Evolutionary conservation across 2,888 invertebrate species (phyloP).

Genomic region (Steinernema scapterisci): DNA sequence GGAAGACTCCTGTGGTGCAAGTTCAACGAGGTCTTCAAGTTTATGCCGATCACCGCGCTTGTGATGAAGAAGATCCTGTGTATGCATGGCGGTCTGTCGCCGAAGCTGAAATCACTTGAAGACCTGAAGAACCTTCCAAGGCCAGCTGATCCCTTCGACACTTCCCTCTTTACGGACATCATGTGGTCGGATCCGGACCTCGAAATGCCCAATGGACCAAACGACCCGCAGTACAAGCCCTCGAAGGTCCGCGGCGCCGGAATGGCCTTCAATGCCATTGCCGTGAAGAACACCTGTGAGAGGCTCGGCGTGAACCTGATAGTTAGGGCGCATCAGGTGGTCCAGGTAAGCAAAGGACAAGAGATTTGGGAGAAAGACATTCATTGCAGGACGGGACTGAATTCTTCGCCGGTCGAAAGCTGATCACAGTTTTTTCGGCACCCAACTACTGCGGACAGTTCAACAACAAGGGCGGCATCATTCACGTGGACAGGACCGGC

Average conservation of each 20-base stretch:
- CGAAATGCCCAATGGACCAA: constrained; percentile 32
- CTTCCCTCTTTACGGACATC: constrained; percentile 35
- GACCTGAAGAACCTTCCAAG: constrained; percentile 34
- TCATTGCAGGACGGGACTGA: constrained; percentile 5
- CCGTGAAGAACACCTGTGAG: constrained; percentile 71
- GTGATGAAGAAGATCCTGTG: constrained; percentile 49
- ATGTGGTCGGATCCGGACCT: constrained; percentile 39
- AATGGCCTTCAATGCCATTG: constrained; percentile 72
- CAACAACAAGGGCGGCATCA: constrained; percentile 25
- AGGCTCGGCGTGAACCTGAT: constrained; percentile 71
- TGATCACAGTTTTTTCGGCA: constrained; percentile 21
- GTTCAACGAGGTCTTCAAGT: constrained; percentile 52
- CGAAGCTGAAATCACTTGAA: constrained; percentile 45
- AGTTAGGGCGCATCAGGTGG: constrained; percentile 72
- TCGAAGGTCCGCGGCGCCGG: constrained; percentile 70
- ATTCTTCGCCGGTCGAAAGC: constrained; percentile 3
- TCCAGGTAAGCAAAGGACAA: constrained; percentile 32
- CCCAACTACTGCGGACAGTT: constrained; percentile 26
- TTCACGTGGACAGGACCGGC: constrained; percentile 1
- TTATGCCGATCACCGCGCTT: constrained; percentile 53
- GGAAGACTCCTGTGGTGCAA: constrained; percentile 39
- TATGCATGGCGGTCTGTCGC: constrained; percentile 61
- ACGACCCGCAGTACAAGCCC: constrained; percentile 44
- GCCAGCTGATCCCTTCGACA: constrained; percentile 36
- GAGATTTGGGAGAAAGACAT: background rate